These are phyloP conservation scores for Xiphophorus hellerii DNA, from an alignment of 2,113 vertebrate species.

Conservation along the genomic window DNA sequence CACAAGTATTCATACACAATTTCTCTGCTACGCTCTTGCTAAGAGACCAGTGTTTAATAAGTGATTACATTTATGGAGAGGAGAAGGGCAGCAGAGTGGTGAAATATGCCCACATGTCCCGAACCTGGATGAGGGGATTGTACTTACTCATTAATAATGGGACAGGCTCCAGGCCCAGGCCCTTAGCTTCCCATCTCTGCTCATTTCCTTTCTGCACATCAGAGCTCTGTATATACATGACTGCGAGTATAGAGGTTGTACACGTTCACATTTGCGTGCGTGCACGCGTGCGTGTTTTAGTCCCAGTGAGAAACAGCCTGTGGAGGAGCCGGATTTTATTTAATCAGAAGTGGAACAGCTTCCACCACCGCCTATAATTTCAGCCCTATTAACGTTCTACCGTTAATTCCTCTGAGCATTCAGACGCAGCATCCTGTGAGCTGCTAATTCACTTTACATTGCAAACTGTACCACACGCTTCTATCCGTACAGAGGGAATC, in stretches of 20 bases:
- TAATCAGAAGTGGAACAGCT: conserved; percentile 69
- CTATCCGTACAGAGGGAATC: conserved; percentile 7
- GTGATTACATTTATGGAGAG: conserved; percentile 70
- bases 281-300: conserved; percentile 35
- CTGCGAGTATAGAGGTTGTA: not conserved
- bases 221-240: conserved; percentile 39
- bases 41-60: conserved; percentile 64
- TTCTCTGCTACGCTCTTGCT: conserved; percentile 38
- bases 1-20: conserved; percentile 37
- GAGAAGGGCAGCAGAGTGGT: conserved; percentile 50
- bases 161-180: conserved; percentile 63
- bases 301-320: conserved; percentile 67
- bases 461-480: conserved; percentile 30
- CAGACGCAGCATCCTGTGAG: conserved; percentile 46
- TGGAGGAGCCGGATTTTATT: conserved; percentile 67
- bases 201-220: conserved; percentile 73
- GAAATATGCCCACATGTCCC: conserved; percentile 70
- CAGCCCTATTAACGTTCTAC: conserved; percentile 62
- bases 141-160: conserved; percentile 76
- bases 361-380: conserved; percentile 65
- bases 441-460: conserved; percentile 56
- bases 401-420: conserved; percentile 63
- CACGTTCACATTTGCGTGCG: conserved; percentile 15
- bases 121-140: conserved; percentile 54
- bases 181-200: conserved; percentile 65